Evolutionary conservation across 2,888 invertebrate genomes (phyloP).

Genomic region (Nephrotoma guestfalica): DNA sequence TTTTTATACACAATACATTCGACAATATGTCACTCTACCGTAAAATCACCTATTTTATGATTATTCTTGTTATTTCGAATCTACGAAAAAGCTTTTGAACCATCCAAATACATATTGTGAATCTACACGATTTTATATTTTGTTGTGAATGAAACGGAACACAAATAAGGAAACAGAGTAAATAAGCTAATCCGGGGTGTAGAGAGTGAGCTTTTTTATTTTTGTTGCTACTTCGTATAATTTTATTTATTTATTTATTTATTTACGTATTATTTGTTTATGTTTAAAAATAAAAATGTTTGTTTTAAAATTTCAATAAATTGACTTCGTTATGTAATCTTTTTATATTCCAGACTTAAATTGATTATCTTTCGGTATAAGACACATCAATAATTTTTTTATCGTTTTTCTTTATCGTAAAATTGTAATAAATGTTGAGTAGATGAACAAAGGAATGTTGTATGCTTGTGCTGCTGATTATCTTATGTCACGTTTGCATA

Average conservation of each 20-base stretch:
- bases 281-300: background rate
- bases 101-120: background rate
- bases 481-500: background rate
- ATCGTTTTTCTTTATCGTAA: background rate
- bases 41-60: background rate
- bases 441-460: background rate
- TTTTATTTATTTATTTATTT: background rate
- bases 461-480: background rate
- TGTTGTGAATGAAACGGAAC: background rate
- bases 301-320: background rate
- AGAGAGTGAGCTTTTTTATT: background rate
- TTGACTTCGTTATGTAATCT: background rate
- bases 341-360: background rate
- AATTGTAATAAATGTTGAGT: background rate
- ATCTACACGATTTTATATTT: background rate
- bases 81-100: background rate
- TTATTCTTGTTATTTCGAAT: background rate
- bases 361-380: background rate
- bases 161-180: background rate
- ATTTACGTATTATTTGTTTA: background rate
- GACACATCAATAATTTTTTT: background rate
- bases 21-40: background rate
- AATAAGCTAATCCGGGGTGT: background rate
- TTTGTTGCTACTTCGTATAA: background rate
- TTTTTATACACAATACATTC: background rate